These are phyloP conservation scores for Hipposideros armiger DNA, from an alignment of 2,113 vertebrate species.

Conservation along the genomic window DNA sequence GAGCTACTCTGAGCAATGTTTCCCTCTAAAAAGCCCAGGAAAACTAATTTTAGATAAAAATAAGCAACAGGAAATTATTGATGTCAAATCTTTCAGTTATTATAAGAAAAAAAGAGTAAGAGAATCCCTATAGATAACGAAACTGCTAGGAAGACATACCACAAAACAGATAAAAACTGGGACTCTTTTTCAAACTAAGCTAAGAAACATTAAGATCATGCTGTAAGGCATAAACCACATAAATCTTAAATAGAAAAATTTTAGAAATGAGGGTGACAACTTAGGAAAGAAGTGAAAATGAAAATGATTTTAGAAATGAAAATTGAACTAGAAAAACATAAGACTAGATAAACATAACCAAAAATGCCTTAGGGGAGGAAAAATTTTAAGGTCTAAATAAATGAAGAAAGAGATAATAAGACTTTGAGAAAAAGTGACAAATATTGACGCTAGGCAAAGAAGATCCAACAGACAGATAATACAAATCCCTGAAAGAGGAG, in stretches of 20 bases:
- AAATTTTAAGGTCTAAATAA: constrained; percentile 18
- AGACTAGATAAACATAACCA: neutral
- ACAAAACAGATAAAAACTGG: neutral
- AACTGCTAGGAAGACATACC: neutral
- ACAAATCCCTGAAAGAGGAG: neutral
- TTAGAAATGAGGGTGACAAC: neutral
- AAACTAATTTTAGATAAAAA: constrained; percentile 27
- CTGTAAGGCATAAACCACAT: neutral
- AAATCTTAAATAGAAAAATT: neutral
- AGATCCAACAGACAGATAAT: neutral
- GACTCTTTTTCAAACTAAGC: neutral
- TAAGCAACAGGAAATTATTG: neutral
- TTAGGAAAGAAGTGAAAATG: constrained; percentile 34
- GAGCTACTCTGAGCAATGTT: neutral
- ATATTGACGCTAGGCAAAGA: neutral
- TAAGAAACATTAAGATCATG: neutral
- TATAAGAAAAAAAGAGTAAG: neutral
- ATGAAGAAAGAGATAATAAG: neutral
- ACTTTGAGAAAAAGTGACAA: constrained; percentile 6
- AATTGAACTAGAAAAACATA: neutral
- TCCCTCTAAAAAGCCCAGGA: neutral
- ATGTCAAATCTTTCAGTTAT: neutral
- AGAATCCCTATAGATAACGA: neutral
- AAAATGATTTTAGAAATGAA: constrained; percentile 28
- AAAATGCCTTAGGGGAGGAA: neutral